A percentile compares a stretch with the other conserved stretches of the same genome.
phyloP scores from a whole-genome alignment of 2,888 invertebrate species.

The Aelia acuminata region DNA sequence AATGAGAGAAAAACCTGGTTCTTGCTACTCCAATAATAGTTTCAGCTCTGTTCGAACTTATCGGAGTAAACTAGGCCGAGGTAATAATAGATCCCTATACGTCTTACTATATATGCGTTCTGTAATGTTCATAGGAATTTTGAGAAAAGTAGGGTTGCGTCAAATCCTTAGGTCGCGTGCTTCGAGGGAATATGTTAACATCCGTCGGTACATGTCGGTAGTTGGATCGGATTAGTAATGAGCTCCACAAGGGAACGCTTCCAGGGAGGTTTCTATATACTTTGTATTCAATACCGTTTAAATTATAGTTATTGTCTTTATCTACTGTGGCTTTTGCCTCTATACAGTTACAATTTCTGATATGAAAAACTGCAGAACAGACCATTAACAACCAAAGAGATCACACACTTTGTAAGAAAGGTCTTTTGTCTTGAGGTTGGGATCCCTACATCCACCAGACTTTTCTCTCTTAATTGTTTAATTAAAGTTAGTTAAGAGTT shows the following conservation, averaged over 20 bases:
- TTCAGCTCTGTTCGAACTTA: neutral
- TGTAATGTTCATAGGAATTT: neutral
- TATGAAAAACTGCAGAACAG: no score
- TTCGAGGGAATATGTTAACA: neutral
- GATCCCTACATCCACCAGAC: no score
- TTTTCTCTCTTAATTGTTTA: no score
- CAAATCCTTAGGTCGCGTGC: conserved; percentile 32
- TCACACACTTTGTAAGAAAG: no score
- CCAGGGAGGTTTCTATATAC: neutral
- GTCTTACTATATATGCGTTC: no score
- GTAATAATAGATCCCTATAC: neutral
- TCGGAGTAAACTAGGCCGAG: neutral
- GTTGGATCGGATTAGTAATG: neutral
- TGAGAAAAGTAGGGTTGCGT: neutral
- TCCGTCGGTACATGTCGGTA: neutral
- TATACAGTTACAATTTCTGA: no score
- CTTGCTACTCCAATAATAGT: neutral
- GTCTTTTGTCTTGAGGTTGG: no score
- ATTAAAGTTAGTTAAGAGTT: no score
- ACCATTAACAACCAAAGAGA: no score
- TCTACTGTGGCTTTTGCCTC: neutral
- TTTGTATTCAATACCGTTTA: neutral
- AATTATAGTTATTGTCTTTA: neutral
- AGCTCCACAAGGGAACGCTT: neutral
- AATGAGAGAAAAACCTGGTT: neutral